Evolutionary conservation across 2,797 vertebrate genomes (phyloP), one percentile per base, ranked within the genome.

Genomic region (Pteronotus mesoamericanus): DNA sequence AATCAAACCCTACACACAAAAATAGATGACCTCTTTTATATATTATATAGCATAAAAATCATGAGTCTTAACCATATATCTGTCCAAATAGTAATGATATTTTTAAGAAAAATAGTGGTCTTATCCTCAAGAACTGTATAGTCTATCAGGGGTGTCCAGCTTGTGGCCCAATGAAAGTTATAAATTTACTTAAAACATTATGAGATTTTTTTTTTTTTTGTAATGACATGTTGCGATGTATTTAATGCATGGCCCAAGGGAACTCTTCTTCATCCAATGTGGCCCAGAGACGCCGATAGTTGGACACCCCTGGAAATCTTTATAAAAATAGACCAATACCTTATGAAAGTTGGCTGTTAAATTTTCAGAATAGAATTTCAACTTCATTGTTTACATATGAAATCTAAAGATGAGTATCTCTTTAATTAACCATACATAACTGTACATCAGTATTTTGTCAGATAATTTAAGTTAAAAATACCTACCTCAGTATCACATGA

Each of bases 331-430:
- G 18, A 11, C 15, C n/a, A 57, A 37, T 18, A 14, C 46, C 6
- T 6, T 2, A 16, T 82, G 42, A 84, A 89, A 85, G 11, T 48
- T 74, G 15, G 21, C 11, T 93, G 16, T 59, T 57, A 80, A 85
- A 53, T 59, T 87, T 95, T 88, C 85, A 91, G 32, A 77, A 94
- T 7, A 86, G 37, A 94, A 87, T 74, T 68, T 42, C 32, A 90
- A 51, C 64, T 93, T 84, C 64, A 61, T 34, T n/a, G 7, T 79
- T 90, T 86, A 66, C 66, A 37, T 53, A 64, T 29, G 22, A 18
- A 61, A 86, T 66, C 24, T 74, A 18, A 59, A 92, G 57, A 46
- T 75, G 12, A 85, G 5, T 39, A 55, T 29, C 6, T 55, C 48
- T 95, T 89, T 94, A 68, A 85, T 75, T 72, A 85, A 42, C 21